These are phyloP conservation scores for Melanaphis sacchari DNA, from an alignment of 1,140 invertebrate species.

Conservation along the genomic window DNA sequence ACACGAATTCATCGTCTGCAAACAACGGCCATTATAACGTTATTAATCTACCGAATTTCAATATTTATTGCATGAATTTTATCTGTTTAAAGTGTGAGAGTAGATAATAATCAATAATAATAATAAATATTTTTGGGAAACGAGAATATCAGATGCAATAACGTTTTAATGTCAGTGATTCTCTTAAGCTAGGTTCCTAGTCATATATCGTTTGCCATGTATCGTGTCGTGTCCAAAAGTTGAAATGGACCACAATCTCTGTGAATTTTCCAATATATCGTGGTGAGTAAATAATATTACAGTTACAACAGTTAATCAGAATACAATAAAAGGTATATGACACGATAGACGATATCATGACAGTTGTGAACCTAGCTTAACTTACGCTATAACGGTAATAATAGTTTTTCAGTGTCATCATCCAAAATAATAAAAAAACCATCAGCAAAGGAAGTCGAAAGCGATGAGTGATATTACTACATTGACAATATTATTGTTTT, in stretches of 20 bases:
- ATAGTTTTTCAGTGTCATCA: neutral
- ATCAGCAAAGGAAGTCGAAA: neutral
- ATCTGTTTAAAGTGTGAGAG: neutral
- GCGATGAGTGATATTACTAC: neutral
- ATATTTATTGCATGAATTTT: neutral
- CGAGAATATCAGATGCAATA: neutral
- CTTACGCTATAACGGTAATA: neutral
- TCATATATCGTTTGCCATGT: too few relatives aligned
- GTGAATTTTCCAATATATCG: too few relatives aligned
- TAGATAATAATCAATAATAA: neutral
- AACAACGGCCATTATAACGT: neutral
- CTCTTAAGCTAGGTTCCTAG: too few relatives aligned
- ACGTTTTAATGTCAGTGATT: too few relatives aligned
- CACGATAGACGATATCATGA: neutral
- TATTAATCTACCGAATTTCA: neutral
- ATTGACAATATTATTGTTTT: neutral
- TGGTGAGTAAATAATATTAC: too few relatives aligned
- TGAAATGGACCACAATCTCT: too few relatives aligned
- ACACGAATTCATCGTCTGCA: neutral
- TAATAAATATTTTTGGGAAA: neutral
- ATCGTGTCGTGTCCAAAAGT: too few relatives aligned
- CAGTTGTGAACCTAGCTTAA: neutral
- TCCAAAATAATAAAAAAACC: neutral
- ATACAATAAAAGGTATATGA: too few relatives aligned
- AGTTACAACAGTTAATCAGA: too few relatives aligned